Base-by-base conservation (phyloP, 2,888 invertebrate genomes). In the Selenia dentaria region DNA sequence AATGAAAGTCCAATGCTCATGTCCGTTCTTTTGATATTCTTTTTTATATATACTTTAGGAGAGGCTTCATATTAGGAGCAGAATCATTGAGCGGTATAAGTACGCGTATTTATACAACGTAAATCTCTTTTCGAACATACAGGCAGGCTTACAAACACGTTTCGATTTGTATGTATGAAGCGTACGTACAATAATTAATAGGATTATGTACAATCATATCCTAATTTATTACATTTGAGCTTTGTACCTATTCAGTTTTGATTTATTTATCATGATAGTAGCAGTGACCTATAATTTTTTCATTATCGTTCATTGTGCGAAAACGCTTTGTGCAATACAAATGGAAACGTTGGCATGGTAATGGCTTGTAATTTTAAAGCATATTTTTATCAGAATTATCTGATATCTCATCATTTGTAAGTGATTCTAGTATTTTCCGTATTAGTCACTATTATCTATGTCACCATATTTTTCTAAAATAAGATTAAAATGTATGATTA, bases 321-420 rank as follows among this genome's bases (percentile, higher is more conserved):
- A n/a, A n/a, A 6, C 32, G 38, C 20, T 27, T 10, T 12, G 11
- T 38, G 26, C 27, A 8, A 6, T 16, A 22, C 13, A 22, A 38
- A 22, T 10, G 1, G 26, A 24, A 28, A 16, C 8, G 22, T 35
- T 25, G 37, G 29, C 27, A 39, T 40, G 43, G 22, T 24, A 25
- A 42, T 25, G 32, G 37, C 33, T 41, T 40, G 16, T 27, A 22
- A 40, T 35, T 29, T 9, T 12, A 12, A 36, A 5, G n/a, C 27
- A 9, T 27, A 25, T 14, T 41, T 40, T 32, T 37, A 49, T 42
- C 51, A 46, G 49, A 55, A 47, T 52, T 16, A 22, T 39, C 26
- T 50, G 6, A n/a, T 24, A 24, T 22, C 22, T 42, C 37, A 37
- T 29, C 16, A 25, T n/a, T 24, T n/a, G 33, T 45, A 38, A 37